Evolutionary conservation across 2,888 invertebrate species (phyloP).

Genomic region (Platypus cylindrus): DNA sequence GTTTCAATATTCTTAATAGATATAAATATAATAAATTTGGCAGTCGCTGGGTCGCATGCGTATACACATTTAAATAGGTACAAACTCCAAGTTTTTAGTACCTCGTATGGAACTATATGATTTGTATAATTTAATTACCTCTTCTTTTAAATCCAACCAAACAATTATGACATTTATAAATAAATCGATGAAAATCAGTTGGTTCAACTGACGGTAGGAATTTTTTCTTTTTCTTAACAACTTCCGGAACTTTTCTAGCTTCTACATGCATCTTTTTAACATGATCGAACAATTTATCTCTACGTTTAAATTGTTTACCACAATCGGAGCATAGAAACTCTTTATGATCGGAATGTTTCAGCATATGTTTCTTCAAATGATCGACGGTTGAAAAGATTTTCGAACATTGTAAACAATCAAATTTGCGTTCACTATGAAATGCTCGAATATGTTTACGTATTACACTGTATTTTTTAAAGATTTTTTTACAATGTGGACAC

Average conservation of each 20-base stretch:
- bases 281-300: constrained; percentile 62
- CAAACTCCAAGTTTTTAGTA: neutral
- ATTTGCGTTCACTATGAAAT: constrained; percentile 56
- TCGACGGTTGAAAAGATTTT: constrained; percentile 58
- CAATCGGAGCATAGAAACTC: constrained; percentile 66
- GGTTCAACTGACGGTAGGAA: constrained; percentile 44
- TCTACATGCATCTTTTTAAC: constrained; percentile 50
- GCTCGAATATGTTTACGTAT: constrained; percentile 59
- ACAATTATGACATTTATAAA: constrained; percentile 66
- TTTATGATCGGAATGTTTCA: constrained; percentile 48
- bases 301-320: constrained; percentile 64
- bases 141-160: constrained; percentile 67
- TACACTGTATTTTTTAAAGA: constrained; percentile 54
- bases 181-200: constrained; percentile 56
- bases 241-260: constrained; percentile 33
- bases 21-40: too few relatives aligned
- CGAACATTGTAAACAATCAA: constrained; percentile 53
- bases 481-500: constrained; percentile 57
- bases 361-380: constrained; percentile 58
- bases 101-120: too few relatives aligned
- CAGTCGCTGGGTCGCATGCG: too few relatives aligned
- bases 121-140: constrained; percentile 41
- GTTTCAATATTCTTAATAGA: too few relatives aligned
- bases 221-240: constrained; percentile 33
- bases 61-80: too few relatives aligned